A percentile compares a stretch with the other conserved stretches of the same genome.
These are phyloP conservation scores for Trichoplusia ni DNA, from an alignment of 1,140 invertebrate genomes.

Conservation along the genomic window DNA sequence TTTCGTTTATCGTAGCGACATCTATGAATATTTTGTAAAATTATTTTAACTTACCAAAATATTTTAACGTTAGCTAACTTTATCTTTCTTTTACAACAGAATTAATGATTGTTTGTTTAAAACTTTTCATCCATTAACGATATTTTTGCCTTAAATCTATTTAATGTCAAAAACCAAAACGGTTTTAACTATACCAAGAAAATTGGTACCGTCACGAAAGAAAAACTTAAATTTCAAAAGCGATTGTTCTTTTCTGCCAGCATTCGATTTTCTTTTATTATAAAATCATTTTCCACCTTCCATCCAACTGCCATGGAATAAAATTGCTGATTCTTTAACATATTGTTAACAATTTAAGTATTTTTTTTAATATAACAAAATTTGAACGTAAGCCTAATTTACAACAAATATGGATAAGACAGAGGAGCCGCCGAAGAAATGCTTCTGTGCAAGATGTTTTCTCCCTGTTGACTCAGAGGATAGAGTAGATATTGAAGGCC, in stretches of 20 bases:
- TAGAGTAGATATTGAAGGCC: slow-evolving; percentile 68
- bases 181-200: too few relatives aligned
- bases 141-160: too few relatives aligned
- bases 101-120: too few relatives aligned
- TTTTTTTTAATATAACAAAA: slow-evolving; percentile 32
- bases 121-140: too few relatives aligned
- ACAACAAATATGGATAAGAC: slow-evolving; percentile 57
- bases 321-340: slow-evolving; percentile 54
- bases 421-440: slow-evolving; percentile 64
- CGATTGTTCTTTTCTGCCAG: slow-evolving; percentile 6
- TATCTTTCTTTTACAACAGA: background rate
- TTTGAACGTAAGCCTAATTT: slow-evolving; percentile 2
- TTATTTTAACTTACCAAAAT: too few relatives aligned
- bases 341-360: slow-evolving; percentile 26
- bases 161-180: too few relatives aligned
- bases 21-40: slow-evolving; percentile 1
- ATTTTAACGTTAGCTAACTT: too few relatives aligned
- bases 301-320: slow-evolving; percentile 44
- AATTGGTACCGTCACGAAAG: background rate
- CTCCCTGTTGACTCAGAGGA: slow-evolving; percentile 62
- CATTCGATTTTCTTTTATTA: slow-evolving; percentile 35
- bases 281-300: slow-evolving; percentile 29
- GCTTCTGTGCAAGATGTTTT: slow-evolving; percentile 71
- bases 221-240: slow-evolving; percentile 10
- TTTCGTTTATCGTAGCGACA: background rate